Conservation (phyloP, 2,888 invertebrate species). For the Parthenolecanium corni region DNA sequence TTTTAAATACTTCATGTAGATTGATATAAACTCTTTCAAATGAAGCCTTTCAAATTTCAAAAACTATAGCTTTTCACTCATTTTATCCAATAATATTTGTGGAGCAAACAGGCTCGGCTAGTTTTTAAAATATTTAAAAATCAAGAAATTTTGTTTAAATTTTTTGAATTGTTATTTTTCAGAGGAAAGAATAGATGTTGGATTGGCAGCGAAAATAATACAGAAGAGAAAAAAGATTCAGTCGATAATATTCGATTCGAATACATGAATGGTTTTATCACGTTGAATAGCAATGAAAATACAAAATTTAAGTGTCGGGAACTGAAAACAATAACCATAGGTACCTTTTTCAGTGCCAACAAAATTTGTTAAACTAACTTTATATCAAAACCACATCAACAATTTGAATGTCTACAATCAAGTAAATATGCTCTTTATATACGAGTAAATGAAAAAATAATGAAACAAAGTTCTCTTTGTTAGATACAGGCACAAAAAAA, state of each 20-base stretch:
- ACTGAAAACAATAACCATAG: conserved; percentile 68
- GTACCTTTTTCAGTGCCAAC: conserved; percentile 61
- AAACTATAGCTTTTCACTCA: no score
- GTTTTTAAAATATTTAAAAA: neutral
- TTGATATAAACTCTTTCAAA: no score
- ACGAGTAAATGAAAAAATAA: no score
- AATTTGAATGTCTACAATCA: conserved; percentile 69
- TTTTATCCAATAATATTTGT: no score
- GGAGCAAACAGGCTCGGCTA: neutral
- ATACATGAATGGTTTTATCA: conserved; percentile 59
- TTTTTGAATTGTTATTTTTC: no score
- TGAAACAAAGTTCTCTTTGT: no score
- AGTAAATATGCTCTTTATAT: conserved; percentile 42
- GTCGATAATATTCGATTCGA: conserved; percentile 43
- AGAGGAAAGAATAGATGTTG: conserved; percentile 65
- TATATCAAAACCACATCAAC: conserved; percentile 74
- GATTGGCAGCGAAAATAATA: conserved; percentile 42
- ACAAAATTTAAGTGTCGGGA: conserved; percentile 71
- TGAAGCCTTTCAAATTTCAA: no score
- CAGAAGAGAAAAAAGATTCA: conserved; percentile 34
- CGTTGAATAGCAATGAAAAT: conserved; percentile 63
- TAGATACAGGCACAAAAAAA: no score
- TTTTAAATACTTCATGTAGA: no score
- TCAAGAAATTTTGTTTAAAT: neutral
- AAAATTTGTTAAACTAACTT: conserved; percentile 66